phyloP scores from a whole-genome alignment of 64 coral and sea anemone species.

The Hydrozoanthus tunicans region DNA sequence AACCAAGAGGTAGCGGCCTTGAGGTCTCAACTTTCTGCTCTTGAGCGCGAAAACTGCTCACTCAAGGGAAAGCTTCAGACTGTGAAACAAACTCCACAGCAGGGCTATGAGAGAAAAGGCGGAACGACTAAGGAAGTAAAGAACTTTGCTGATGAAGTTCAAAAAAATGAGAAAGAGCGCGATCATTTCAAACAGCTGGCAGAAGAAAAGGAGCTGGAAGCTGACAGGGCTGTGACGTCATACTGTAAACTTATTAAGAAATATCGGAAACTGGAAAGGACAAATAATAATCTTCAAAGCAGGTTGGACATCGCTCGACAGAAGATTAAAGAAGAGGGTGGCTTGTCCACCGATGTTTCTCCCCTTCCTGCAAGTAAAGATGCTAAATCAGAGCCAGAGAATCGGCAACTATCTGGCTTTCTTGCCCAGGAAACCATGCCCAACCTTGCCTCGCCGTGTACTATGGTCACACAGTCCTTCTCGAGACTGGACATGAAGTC shows the following conservation, averaged over 20 bases:
- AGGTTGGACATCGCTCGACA: not conserved
- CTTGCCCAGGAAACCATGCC: not conserved
- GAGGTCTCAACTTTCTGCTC: slow-evolving; percentile 2
- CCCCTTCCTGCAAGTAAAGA: not conserved
- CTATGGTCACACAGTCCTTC: slow-evolving; percentile 58
- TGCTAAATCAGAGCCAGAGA: not conserved
- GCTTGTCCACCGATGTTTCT: not conserved
- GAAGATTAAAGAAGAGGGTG: slow-evolving; percentile 16
- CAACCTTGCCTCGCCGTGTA: slow-evolving; percentile 49
- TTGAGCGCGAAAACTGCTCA: slow-evolving; percentile 11
- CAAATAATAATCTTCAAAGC: slow-evolving; percentile 23
- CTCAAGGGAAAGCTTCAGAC: slow-evolving; percentile 17
- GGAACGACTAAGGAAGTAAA: not conserved
- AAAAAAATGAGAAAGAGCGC: not conserved
- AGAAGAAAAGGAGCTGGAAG: slow-evolving; percentile 42
- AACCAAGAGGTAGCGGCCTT: slow-evolving; percentile 12
- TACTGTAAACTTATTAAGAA: slow-evolving; percentile 48
- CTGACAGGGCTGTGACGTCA: slow-evolving; percentile 19
- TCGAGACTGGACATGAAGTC: slow-evolving; percentile 66
- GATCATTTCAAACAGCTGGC: slow-evolving; percentile 12
- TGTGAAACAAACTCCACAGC: not conserved
- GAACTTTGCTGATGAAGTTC: not conserved
- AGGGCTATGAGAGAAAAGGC: not conserved
- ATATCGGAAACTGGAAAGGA: slow-evolving; percentile 36
- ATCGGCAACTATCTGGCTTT: not conserved